Evolutionary conservation across 2,888 invertebrate species (phyloP), one percentile per base, ranked within the genome.

Genomic region (Diogma glabrata): DNA sequence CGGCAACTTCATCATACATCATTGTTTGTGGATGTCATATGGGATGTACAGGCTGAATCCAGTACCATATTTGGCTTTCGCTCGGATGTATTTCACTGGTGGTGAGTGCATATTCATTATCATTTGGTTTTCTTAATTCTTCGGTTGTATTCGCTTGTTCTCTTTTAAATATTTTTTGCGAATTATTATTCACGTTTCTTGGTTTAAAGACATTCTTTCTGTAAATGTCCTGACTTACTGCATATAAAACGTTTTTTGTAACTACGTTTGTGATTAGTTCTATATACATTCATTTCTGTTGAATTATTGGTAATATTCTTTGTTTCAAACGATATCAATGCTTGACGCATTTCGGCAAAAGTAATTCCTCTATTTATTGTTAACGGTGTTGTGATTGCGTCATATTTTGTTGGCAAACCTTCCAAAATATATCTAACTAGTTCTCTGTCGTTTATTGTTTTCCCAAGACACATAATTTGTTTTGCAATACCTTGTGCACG

Each of bases 181-280:
- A n/a, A n/a, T n/a, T n/a, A n/a, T n/a, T n/a, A n/a, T n/a, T n/a
- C n/a, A n/a, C n/a, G n/a, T n/a, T n/a, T n/a, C n/a, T n/a, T n/a
- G n/a, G n/a, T n/a, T n/a, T n/a, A n/a, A n/a, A n/a, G n/a, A 36
- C 36, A 36, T 17, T 36, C 16, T 36, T 36, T 36, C 36, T 36
- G 36, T 10, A 36, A 16, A 16, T 36, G 36, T 8, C 16, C 36
- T 36, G 36, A 19, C 19, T 36, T 36, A 36, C 19, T n/a, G 19
- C 36, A 36, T 19, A 36, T 19, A 36, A 14, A 36, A 36, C 36
- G 36, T 36, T 14, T 36, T 36, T 36, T 14, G 14, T 38, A 19
- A 4, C 38, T 19, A 38, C 19, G 38, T 10, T 36, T 36, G 17
- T 38, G 20, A 38, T 38, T 38, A 12, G 8, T 17, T 38, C 17